These are phyloP conservation scores for Pegea sp. DNA, from an alignment of 23 tunicate genomes.

Conservation along the genomic window DNA sequence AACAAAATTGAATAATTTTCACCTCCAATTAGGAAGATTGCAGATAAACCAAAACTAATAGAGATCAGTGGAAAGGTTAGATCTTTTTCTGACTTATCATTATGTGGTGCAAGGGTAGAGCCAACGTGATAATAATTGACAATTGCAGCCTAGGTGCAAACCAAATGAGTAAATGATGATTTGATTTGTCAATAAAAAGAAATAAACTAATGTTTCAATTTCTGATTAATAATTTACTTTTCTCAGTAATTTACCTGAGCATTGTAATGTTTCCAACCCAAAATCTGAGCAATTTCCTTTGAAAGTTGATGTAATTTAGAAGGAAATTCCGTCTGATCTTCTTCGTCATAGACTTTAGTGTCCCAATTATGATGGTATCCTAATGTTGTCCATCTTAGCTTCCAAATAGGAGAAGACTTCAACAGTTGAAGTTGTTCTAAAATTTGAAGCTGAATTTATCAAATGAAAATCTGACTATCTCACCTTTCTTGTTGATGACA, in stretches of 20 bases:
- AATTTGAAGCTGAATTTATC: background rate
- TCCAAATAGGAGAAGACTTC: constrained; percentile 52
- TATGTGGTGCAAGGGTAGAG: constrained; percentile 58
- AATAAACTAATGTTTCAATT: too few species aligned
- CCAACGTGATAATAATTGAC: constrained; percentile 77
- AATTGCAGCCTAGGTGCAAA: constrained; percentile 54
- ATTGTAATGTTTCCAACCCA: constrained; percentile 31
- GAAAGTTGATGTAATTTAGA: constrained; percentile 16
- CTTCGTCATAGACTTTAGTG: constrained; percentile 40
- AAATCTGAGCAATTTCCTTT: constrained; percentile 10
- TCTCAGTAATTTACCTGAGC: constrained; percentile 56
- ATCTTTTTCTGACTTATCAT: constrained; percentile 53
- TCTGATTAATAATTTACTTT: too few species aligned
- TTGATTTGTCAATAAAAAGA: too few species aligned
- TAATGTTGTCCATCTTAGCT: constrained; percentile 88
- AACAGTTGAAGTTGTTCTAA: too few species aligned
- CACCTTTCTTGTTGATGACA: background rate
- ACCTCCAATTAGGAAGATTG: constrained; percentile 79
- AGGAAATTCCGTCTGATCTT: constrained; percentile 13
- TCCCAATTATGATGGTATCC: constrained; percentile 95
- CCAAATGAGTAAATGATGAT: too few species aligned
- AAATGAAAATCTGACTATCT: constrained; percentile 1
- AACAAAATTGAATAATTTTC: too few species aligned
- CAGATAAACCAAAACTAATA: constrained; percentile 58
- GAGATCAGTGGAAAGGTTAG: constrained; percentile 55